Evolutionary conservation across 1,140 invertebrate species (phyloP), one percentile per base, ranked within the genome.

Genomic region (Trialeurodes vaporariorum): DNA sequence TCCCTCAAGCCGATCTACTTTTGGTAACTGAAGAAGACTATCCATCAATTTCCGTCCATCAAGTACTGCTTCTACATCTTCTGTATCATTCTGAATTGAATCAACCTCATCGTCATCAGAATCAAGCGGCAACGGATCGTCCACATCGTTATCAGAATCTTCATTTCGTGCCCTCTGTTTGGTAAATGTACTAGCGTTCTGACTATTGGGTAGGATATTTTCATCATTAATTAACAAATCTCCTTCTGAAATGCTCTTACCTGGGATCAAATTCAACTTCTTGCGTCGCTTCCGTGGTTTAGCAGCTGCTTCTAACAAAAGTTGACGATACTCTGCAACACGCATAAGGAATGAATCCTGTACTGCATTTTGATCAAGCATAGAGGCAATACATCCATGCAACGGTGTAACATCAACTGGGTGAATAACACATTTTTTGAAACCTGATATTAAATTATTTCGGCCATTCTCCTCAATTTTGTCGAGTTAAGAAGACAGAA

Each of bases 201-300:
- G 23, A 1, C 27, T 24, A 62, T 24, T 1, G 1, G 61, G 24
- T 25, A 5, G 25, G 11, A 26, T 25, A 26, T 24, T 62, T 25
- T 13, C 25, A 25, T 24, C 24, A 21, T 62, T 21, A 25, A 26
- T 21, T 21, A 13, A 12, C 59, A 66, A 25, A 66, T 66, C 22
- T 40, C 22, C 21, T 25, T 13, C 25, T 2, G 17, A 25, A 25
- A 66, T 66, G 59, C 65, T 66, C 49, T 66, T 66, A 11, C 65
- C 58, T 1, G 65, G 58, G 25, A 22, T n/a, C 2, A 66, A n/a
- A 66, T 61, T 66, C 17, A 66, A 22, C 27, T 61, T 66, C 34
- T 66, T 66, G 25, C 58, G 24, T 61, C 27, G 58, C 12, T 22
- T 21, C 58, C 21, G 5, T 25, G 26, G 24, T 25, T 25, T 66